phyloP scores from a whole-genome alignment of 2,888 invertebrate genomes.

The Bombylius discolor region DNA sequence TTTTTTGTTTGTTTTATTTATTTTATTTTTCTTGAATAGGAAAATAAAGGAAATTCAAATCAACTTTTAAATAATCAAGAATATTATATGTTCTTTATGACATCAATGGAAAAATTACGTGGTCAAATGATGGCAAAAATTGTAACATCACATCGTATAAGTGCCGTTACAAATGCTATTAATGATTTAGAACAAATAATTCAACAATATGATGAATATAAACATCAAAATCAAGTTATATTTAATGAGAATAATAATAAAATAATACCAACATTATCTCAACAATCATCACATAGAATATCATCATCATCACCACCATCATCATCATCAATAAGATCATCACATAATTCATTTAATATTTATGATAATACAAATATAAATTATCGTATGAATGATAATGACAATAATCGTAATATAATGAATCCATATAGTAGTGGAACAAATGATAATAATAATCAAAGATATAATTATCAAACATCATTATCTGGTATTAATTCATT shows the following conservation, averaged over 20 bases:
- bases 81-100: constrained; percentile 4
- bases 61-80: constrained; percentile 1
- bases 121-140: constrained; percentile 4
- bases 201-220: background rate
- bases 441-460: no score
- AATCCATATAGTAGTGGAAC: background rate
- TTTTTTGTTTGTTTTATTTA: no score
- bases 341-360: no score
- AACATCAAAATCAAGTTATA: background rate
- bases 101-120: constrained; percentile 4
- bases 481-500: background rate
- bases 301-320: background rate
- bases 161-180: background rate
- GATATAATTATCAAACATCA: no score
- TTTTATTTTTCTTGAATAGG: constrained; percentile 1
- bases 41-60: constrained; percentile 6
- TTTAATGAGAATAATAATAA: background rate
- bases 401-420: background rate
- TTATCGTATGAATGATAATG: no score
- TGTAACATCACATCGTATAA: background rate
- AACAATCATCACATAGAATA: background rate
- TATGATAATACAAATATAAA: no score
- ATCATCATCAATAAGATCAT: background rate
- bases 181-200: background rate
- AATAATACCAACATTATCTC: background rate